Evolutionary conservation across 2,888 invertebrate species (phyloP), one percentile per base, ranked within the genome.

Genomic region (Tipula vernalis): DNA sequence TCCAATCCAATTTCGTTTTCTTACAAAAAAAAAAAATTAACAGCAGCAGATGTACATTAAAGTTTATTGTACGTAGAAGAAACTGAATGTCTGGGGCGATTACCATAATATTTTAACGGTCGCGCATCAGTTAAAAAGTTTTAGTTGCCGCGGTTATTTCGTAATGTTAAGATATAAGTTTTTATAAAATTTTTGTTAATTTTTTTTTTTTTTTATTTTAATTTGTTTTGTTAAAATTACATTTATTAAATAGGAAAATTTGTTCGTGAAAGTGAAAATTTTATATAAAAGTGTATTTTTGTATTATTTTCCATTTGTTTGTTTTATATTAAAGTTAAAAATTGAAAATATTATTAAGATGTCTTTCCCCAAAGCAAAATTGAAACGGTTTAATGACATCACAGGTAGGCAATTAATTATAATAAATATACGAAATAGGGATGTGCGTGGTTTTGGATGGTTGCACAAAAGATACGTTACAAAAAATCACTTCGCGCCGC

Each of bases 331-430:
- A 42, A 42, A 86, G 13, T 51, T 36, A 71, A 86, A 39, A 86
- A 86, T 15, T 36, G 36, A 39, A 71, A 71, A 71, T 71, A 8
- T 71, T 10, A 28, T 71, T 10, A 87, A 86, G 86, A 91, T 90
- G 91, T 91, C 91, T 44, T 91, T 91, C 87, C 91, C 91, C 41
- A 91, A 91, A 89, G 91, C 91, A 47, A 91, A 91, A 89, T 89
- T 91, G 87, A 91, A 91, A 88, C 90, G 91, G 86, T 91, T 91
- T 87, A 91, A 91, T 85, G 91, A 91, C 87, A 89, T 91, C 86
- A 86, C 87, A 87, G 88, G 88, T 88, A 88, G 28, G 71, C 28
- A 28, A 6, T 51, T 15, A 6, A 5, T 15, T 44, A 44, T 44
- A 41, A 41, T 41, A 41, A 41, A 41, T 44, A 44, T 44, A 5